These are phyloP conservation scores for Zeuzera pyrina DNA, from an alignment of 2,888 invertebrate genomes.

Conservation along the genomic window DNA sequence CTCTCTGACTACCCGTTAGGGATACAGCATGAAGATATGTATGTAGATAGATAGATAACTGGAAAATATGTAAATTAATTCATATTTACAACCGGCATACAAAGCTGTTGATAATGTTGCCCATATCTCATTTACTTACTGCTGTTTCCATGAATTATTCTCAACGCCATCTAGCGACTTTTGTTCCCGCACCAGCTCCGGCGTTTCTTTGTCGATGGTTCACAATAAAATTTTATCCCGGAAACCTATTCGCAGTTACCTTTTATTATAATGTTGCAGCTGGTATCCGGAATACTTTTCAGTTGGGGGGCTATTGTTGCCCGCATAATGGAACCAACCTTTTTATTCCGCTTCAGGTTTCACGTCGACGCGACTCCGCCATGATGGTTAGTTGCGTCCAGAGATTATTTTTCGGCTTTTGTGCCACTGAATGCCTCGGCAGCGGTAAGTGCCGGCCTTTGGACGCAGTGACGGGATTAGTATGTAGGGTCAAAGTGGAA, in stretches of 20 bases:
- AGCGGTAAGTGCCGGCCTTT: conserved; percentile 12
- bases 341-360: conserved; percentile 62
- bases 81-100: no score
- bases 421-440: conserved; percentile 22
- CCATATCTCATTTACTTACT: no score
- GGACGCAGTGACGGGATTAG: conserved; percentile 22
- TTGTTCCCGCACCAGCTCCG: no score
- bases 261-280: conserved; percentile 69
- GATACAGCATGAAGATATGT: no score
- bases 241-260: conserved; percentile 68
- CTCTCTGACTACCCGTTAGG: no score
- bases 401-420: conserved; percentile 21
- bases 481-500: conserved; percentile 20
- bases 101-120: no score
- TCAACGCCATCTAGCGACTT: no score
- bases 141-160: no score
- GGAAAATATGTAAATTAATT: no score
- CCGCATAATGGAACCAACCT: conserved; percentile 55
- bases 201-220: conserved; percentile 53
- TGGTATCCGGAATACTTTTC: conserved; percentile 57
- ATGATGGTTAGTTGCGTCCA: conserved; percentile 21
- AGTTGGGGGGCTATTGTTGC: conserved; percentile 48
- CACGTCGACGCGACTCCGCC: conserved; percentile 5
- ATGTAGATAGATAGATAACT: no score
- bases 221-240: conserved; percentile 68